A percentile compares a stretch with the other conserved stretches of the same genome.
phyloP scores from a whole-genome alignment of 2,113 vertebrate genomes.

The Sclerurus mexicanus region DNA sequence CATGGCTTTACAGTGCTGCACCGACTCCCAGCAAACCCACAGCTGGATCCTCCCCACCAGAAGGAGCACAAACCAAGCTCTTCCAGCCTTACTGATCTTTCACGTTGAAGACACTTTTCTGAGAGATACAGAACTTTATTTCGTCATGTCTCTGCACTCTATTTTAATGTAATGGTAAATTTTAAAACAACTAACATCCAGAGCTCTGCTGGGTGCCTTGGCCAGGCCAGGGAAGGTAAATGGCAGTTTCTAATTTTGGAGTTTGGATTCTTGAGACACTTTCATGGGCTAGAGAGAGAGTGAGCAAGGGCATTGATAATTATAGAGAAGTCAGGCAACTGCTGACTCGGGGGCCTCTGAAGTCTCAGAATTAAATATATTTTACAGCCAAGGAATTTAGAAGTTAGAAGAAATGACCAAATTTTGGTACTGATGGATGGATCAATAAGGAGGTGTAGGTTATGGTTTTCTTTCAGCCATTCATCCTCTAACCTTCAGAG shows the following conservation, averaged over 20 bases:
- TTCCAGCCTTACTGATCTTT: neutral
- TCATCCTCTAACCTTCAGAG: neutral
- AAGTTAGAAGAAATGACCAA: neutral
- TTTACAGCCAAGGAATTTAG: neutral
- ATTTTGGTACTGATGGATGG: neutral
- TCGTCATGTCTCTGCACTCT: neutral
- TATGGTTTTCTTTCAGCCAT: neutral
- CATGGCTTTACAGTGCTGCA: neutral
- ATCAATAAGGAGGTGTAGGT: neutral
- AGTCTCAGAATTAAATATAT: neutral
- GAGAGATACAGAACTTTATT: conserved; percentile 21
- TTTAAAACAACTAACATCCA: neutral
- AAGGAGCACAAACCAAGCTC: neutral
- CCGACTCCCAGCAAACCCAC: neutral
- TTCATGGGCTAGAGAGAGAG: neutral
- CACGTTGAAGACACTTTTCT: neutral
- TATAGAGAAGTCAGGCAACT: neutral
- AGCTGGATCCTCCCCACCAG: conserved; percentile 16
- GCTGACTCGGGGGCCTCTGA: neutral
- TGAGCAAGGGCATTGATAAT: neutral
- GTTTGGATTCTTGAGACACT: conserved; percentile 16
- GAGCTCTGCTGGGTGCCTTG: neutral
- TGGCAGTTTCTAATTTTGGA: conserved; percentile 6
- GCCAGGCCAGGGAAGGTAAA: neutral
- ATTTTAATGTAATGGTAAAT: conserved; percentile 3